Conservation (phyloP, 2,797 vertebrate species). For the Schizopygopsis malacanthus region DNA sequence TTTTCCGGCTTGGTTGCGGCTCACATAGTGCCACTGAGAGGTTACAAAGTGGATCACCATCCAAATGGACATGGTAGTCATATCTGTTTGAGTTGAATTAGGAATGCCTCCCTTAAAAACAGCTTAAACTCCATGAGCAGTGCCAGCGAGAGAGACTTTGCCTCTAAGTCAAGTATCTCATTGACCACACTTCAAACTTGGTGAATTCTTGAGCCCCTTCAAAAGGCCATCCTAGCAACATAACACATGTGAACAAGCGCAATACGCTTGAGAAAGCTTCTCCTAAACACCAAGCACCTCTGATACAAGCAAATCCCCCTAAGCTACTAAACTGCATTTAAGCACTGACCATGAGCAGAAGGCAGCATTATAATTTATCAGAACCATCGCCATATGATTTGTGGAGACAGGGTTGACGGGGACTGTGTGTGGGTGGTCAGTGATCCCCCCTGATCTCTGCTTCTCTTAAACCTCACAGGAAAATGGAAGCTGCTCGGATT, state of each 20-base stretch:
- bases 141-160: slow-evolving; percentile 27
- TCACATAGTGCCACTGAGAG: slow-evolving; percentile 2
- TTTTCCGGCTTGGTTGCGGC: not conserved
- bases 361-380: slow-evolving; percentile 73
- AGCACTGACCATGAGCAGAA: slow-evolving; percentile 80
- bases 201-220: slow-evolving; percentile 71
- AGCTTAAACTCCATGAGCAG: slow-evolving; percentile 52
- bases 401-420: slow-evolving; percentile 40
- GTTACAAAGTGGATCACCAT: slow-evolving; percentile 22
- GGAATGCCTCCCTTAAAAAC: slow-evolving; percentile 48
- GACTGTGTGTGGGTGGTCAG: slow-evolving; percentile 68
- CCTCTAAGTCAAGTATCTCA: slow-evolving; percentile 66
- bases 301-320: slow-evolving; percentile 84
- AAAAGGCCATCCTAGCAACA: slow-evolving; percentile 73
- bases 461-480: slow-evolving; percentile 79
- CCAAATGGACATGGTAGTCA: slow-evolving; percentile 38
- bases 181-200: slow-evolving; percentile 72
- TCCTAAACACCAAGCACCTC: slow-evolving; percentile 75
- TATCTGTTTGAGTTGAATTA: slow-evolving; percentile 53
- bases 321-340: slow-evolving; percentile 84
- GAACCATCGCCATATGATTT: slow-evolving; percentile 55
- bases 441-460: slow-evolving; percentile 82
- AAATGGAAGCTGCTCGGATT: slow-evolving; percentile 84
- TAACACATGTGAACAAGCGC: slow-evolving; percentile 57
- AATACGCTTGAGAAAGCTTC: slow-evolving; percentile 70